Evolutionary conservation across 1,140 invertebrate genomes (phyloP), one percentile per base, ranked within the genome.

Genomic region (Megalopta genalis): DNA sequence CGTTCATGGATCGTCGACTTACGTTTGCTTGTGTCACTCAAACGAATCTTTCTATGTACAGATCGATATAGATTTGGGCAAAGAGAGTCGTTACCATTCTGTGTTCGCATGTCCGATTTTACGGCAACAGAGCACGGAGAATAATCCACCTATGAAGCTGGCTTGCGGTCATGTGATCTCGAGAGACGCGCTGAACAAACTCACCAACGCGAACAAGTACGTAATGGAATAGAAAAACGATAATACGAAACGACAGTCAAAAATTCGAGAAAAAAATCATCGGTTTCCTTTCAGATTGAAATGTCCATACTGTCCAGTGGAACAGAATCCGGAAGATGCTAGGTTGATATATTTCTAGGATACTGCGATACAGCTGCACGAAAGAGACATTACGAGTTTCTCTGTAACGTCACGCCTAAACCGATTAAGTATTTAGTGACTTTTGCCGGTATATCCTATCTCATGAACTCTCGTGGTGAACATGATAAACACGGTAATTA

Each of bases 161-260:
- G 95, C 97, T 0, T 99, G 99, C 93, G 99, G 99, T 32, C 99
- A 99, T 94, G 99, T 99, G 60, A 99, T 99, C 83, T 99, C 98
- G 2, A 95, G 97, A 84, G 99, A 99, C 93, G 99, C 99, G 66
- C 94, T 99, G 54, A 97, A 97, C 90, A 99, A 99, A 94, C 94
- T 99, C 72, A 96, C 97, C 70, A 97, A 95, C 90, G 97, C 97
- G 27, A 98, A 97, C 91, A 99, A 99, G 97, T 99, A 94, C 93
- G 94, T 90, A 42, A 88, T 88, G 80, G 77, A 72, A 85, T 80
- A 83, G 23, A 18, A 87, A 67, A 12, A 54, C 75, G 66, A 72
- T 42, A 59, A 81, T 63, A 9, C 39, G 27, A 27, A 52, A 21
- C 18, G 21, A 7, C 21, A 6, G 71, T 72, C 76, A 82, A 75